Base-by-base conservation (phyloP, 2,797 vertebrate species). In the Octomys mimax region DNA sequence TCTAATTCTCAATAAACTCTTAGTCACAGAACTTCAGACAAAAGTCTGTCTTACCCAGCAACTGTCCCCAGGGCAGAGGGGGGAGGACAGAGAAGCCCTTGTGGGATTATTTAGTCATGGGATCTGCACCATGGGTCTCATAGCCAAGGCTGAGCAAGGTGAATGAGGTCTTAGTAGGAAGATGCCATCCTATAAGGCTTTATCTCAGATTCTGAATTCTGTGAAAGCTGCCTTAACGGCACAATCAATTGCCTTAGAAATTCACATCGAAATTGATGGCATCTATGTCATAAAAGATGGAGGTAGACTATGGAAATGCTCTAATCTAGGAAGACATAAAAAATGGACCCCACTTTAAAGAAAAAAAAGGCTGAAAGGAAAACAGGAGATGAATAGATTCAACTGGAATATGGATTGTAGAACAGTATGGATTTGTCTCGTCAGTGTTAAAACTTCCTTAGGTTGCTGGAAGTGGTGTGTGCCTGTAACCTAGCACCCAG, bases 1-100 rank as follows among this genome's bases (percentile, higher is more conserved):
- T 83, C 75, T 90, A 94, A 92, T 88, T 90, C 54, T 52, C 42
- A 95, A 85, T 83, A 70, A 95, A 36, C 80, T 75, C 28, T 91
- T 78, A 46, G 36, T 84, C 71, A 94, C 7, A 89, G 73, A 78
- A 86, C 13, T 61, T 96, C 75, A 95, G 86, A 91, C 0, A 1
- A 62, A 88, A 87, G 84, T 64, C 57, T 78, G 39, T 54, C 21
- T 59, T 87, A 31, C 33, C 78, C 87, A 75, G 49, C 19, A 28
- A 70, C n/a, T 42, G 21, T 54, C 73, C 77, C 83, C 77, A n/a
- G 19, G 26, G 68, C 84, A 71, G 78, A 81, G 83, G 52, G 82
- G 52, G 61, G 77, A 66, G 78, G 75, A 42, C 5, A 13, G 46
- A 28, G 21, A 0, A 21, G 57, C 18, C 0, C 57, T 26, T 19